Evolutionary conservation across 35 echinoderm and acorn worm genomes (phyloP), one percentile per base, ranked within the genome.

Genomic region (Ophioderma brevispina): DNA sequence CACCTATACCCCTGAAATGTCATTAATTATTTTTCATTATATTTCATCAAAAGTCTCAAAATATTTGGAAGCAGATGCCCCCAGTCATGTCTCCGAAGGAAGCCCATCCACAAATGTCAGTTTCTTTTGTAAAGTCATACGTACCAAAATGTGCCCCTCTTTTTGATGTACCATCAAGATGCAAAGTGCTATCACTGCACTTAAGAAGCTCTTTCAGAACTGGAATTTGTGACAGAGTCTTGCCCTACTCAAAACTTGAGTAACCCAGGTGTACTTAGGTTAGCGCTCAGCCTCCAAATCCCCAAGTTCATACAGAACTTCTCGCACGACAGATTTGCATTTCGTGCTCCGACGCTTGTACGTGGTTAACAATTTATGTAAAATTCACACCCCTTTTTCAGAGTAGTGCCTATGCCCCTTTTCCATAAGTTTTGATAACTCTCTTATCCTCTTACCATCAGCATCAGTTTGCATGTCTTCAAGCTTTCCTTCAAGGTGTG

Each of bases 111-210:
- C 86, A 49, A 19, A 79, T 18, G 86, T 88, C 76, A 64, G 86
- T 46, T 36, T 80, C 49, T 13, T 76, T 88, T 0, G 76, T 31
- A 38, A 88, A 30, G 55, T 80, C 76, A 88, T 33, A 88, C 23
- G 86, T 88, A 14, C 86, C 86, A 88, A 40, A 88, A 35, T 88
- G 86, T 32, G 39, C 41, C 14, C 86, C 86, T 76, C 40, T 79
- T 36, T 88, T 88, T n/a, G 86, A 78, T 40, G 86, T 88, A 1
- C 86, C 86, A 88, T 88, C 86, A 17, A 87, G 25, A 50, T 87
- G 86, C 3, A 87, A 63, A 41, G 86, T 88, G 77, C 39, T 42
- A 75, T 88, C 42, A 19, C 35, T 31, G 31, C 49, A 46, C 17
- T 42, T 34, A 28, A 88, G 36, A 50, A 88, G 86, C 38, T 88